Evolutionary conservation across 2,113 vertebrate genomes (phyloP).

Genomic region (Cryptomyrus ogoouensis): DNA sequence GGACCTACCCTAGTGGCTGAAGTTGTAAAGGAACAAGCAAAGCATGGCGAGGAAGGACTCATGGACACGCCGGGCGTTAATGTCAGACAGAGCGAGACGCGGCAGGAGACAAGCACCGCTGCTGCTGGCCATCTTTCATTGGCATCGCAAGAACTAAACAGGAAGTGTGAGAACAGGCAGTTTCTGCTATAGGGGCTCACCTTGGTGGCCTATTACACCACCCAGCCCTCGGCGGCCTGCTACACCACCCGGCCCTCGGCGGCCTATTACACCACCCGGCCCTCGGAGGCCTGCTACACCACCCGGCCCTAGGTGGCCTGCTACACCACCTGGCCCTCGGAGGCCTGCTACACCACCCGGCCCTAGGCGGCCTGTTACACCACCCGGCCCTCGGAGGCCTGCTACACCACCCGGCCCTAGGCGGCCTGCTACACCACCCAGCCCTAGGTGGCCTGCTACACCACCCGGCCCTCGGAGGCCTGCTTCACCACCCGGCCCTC

Average conservation of each 20-base stretch:
- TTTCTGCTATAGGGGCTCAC: neutral
- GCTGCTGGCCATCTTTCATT: conserved; percentile 5
- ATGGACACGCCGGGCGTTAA: conserved; percentile 43
- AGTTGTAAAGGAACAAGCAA: conserved; percentile 69
- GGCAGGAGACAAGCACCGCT: conserved; percentile 52
- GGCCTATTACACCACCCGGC: no score
- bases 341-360: no score
- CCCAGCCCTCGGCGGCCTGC: neutral
- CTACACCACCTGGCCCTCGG: no score
- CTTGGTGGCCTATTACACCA: neutral
- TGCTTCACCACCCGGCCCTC: no score
- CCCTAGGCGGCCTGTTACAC: no score
- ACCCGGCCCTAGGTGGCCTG: no score
- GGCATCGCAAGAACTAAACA: neutral
- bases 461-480: no score
- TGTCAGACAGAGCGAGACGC: conserved; percentile 43
- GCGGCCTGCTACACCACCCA: no score
- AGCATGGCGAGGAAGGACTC: conserved; percentile 63
- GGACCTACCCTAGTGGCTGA: conserved; percentile 73
- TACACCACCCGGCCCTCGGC: neutral
- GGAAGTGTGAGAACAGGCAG: neutral
- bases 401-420: no score
- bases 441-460: no score
- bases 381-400: no score
- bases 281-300: no score